phyloP scores from a whole-genome alignment of 1,140 invertebrate genomes.

The Nasonia longicornis region DNA sequence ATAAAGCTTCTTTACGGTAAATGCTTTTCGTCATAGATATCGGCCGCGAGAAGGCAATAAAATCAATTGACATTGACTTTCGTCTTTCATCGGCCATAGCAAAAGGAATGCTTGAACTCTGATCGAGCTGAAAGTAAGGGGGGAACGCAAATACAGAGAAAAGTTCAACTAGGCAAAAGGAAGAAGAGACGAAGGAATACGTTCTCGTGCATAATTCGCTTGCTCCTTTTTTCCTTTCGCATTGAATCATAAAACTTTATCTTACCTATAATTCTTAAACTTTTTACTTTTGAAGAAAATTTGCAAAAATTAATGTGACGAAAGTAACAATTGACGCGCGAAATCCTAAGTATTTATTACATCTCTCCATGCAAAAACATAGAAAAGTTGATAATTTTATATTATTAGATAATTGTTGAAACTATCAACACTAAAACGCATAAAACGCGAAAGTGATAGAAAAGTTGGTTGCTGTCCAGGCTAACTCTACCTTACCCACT shows the following conservation, averaged over 20 bases:
- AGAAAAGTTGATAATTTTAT: no score
- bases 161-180: neutral
- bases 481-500: constrained; percentile 46
- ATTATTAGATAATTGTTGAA: no score
- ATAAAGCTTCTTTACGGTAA: neutral
- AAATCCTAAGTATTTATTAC: no score
- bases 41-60: constrained; percentile 57
- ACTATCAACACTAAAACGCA: no score
- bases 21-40: constrained; percentile 48
- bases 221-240: constrained; percentile 1
- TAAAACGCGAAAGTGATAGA: neutral
- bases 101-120: constrained; percentile 50
- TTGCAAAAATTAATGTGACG: no score
- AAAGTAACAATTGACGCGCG: no score
- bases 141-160: constrained; percentile 22
- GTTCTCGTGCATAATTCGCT: neutral
- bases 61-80: constrained; percentile 63
- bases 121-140: constrained; percentile 1
- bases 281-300: no score
- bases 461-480: constrained; percentile 42
- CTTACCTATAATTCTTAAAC: neutral
- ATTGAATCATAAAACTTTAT: neutral
- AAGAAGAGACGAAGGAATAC: neutral
- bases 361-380: no score
- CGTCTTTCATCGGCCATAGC: constrained; percentile 48